These are phyloP conservation scores for Drosophila phalerata DNA, from an alignment of 2,888 invertebrate species.

Conservation along the genomic window DNA sequence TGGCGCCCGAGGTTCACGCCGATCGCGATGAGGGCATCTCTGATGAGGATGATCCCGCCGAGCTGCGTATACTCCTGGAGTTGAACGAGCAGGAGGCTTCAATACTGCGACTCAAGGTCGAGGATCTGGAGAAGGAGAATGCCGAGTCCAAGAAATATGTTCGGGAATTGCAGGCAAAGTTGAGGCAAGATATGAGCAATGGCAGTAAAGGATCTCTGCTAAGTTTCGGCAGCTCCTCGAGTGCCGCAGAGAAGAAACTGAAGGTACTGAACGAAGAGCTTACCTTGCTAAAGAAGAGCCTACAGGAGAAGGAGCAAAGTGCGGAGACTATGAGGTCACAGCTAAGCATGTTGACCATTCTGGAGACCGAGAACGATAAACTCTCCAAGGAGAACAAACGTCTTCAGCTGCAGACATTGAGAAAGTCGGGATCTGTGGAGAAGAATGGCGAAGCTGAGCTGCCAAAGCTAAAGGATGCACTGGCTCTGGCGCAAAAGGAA, in stretches of 20 bases:
- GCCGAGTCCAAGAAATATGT: slow-evolving; percentile 91
- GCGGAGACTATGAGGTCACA: slow-evolving; percentile 92
- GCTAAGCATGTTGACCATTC: slow-evolving; percentile 88
- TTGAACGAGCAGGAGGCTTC: slow-evolving; percentile 95
- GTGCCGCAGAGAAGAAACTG: slow-evolving; percentile 78
- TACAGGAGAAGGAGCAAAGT: slow-evolving; percentile 93
- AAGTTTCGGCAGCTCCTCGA: slow-evolving; percentile 60
- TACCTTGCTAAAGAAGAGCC: slow-evolving; percentile 90
- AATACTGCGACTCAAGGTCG: slow-evolving; percentile 93
- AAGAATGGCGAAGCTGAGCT: slow-evolving; percentile 86
- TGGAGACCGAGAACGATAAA: slow-evolving; percentile 92
- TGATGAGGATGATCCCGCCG: slow-evolving; percentile 93
- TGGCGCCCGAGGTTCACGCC: slow-evolving; percentile 89
- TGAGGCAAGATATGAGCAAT: slow-evolving; percentile 79
- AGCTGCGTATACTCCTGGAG: slow-evolving; percentile 93
- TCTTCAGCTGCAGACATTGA: slow-evolving; percentile 87
- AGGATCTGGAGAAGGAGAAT: slow-evolving; percentile 93
- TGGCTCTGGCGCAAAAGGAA: slow-evolving; percentile 88
- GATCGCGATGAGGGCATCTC: slow-evolving; percentile 91
- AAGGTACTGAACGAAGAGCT: slow-evolving; percentile 91
- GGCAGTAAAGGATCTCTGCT: slow-evolving; percentile 65
- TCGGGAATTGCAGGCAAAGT: slow-evolving; percentile 91
- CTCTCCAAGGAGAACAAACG: slow-evolving; percentile 91
- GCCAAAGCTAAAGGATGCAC: slow-evolving; percentile 87
- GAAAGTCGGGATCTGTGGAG: slow-evolving; percentile 80